Conservation (phyloP, 1,140 invertebrate species). For the Hermetia illucens region DNA sequence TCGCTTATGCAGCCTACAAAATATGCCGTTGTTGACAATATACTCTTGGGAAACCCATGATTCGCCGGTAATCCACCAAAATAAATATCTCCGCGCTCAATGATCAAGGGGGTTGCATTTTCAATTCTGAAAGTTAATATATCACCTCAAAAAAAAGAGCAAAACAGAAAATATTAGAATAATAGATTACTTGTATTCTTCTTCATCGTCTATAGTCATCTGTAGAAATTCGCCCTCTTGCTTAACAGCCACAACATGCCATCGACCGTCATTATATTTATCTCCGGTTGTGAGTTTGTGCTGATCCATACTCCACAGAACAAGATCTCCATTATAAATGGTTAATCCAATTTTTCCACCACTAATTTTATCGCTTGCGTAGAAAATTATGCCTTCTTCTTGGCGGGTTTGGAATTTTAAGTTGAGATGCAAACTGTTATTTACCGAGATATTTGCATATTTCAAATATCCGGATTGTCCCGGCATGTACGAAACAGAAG, state of each 20-base stretch:
- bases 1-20: constrained; percentile 81
- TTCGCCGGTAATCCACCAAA: constrained; percentile 67
- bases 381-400: constrained; percentile 64
- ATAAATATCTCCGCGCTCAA: constrained; percentile 54
- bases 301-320: constrained; percentile 51
- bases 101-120: constrained; percentile 37
- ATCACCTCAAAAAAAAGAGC: no score
- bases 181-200: constrained; percentile 41
- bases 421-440: constrained; percentile 55
- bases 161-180: no score
- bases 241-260: constrained; percentile 83
- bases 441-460: constrained; percentile 39
- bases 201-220: constrained; percentile 74
- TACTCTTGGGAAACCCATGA: constrained; percentile 30
- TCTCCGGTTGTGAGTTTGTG: constrained; percentile 40
- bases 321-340: constrained; percentile 50
- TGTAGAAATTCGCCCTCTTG: constrained; percentile 45
- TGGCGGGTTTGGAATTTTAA: constrained; percentile 79
- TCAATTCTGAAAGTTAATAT: no score
- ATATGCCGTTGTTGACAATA: constrained; percentile 30
- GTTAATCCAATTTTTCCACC: constrained; percentile 48
- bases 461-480: constrained; percentile 47
- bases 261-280: constrained; percentile 74
- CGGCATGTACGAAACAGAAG: constrained; percentile 28
- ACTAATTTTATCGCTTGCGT: constrained; percentile 49